Conservation (phyloP, 2,797 vertebrate species). For the Megaceryle alcyon region DNA sequence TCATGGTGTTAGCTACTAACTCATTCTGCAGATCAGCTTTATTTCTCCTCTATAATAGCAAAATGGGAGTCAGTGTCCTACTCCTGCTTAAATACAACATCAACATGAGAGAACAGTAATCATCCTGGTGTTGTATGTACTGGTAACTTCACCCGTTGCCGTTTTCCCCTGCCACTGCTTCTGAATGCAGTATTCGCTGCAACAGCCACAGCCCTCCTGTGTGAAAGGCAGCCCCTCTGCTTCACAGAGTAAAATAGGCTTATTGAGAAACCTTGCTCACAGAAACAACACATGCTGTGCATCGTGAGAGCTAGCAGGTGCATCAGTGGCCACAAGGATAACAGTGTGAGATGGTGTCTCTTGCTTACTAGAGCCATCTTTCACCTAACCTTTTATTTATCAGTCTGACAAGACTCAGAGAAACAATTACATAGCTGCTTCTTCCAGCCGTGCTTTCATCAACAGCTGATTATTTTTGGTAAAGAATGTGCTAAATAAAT, state of each 20-base stretch:
- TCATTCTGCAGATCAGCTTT: constrained; percentile 59
- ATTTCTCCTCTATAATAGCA: constrained; percentile 41
- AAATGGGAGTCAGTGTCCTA: constrained; percentile 33
- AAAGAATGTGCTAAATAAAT: background rate
- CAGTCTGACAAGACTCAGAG: constrained; percentile 11
- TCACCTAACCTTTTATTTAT: constrained; percentile 32
- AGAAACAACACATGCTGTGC: constrained; percentile 23
- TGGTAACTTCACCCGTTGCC: constrained; percentile 67
- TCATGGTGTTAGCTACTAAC: constrained; percentile 47
- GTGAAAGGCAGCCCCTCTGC: constrained; percentile 54
- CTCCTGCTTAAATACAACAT: constrained; percentile 22
- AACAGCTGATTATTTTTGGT: background rate
- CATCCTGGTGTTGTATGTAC: constrained; percentile 35
- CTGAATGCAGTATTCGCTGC: constrained; percentile 66
- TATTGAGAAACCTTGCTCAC: constrained; percentile 35
- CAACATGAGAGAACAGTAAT: background rate
- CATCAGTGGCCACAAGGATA: constrained; percentile 57
- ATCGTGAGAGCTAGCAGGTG: constrained; percentile 67
- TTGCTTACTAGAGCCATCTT: background rate
- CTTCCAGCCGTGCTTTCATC: background rate
- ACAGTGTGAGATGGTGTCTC: constrained; percentile 15
- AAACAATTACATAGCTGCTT: background rate
- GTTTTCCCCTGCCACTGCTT: constrained; percentile 42
- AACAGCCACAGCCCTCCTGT: constrained; percentile 57
- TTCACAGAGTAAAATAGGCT: constrained; percentile 60